phyloP scores from a whole-genome alignment of 2,888 invertebrate species.

The Drosophila anomelani region DNA sequence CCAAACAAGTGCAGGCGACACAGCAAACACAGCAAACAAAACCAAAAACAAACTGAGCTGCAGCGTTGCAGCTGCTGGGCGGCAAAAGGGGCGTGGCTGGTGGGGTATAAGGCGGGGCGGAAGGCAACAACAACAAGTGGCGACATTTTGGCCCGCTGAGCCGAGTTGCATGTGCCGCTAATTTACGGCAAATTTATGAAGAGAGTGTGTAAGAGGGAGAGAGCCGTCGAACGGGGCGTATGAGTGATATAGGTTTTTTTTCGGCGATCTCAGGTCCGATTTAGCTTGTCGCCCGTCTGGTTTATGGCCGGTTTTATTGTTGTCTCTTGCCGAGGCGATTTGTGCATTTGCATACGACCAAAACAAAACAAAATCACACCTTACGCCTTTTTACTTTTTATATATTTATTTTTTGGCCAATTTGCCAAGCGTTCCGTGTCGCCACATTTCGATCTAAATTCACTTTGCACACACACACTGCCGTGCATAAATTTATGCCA shows the following conservation, averaged over 20 bases:
- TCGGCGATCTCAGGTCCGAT: conserved; percentile 29
- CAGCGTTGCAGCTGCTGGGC: conserved; percentile 59
- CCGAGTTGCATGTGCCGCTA: conserved; percentile 73
- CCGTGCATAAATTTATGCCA: conserved; percentile 18
- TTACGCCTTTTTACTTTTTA: conserved; percentile 18
- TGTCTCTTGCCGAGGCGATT: conserved; percentile 61
- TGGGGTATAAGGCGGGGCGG: conserved; percentile 24
- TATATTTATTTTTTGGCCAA: conserved; percentile 47
- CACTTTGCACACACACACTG: conserved; percentile 3
- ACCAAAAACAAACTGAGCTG: conserved; percentile 9
- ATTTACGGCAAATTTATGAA: conserved; percentile 79
- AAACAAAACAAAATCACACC: conserved; percentile 45
- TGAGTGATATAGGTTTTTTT: conserved; percentile 68
- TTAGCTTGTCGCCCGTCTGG: conserved; percentile 48
- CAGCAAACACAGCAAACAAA: conserved; percentile 38
- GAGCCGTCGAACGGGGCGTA: conserved; percentile 58
- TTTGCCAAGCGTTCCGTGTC: conserved; percentile 73
- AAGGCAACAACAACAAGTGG: conserved; percentile 54
- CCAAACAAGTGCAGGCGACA: conserved; percentile 67
- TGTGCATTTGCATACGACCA: conserved; percentile 69
- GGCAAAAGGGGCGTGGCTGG: conserved; percentile 68
- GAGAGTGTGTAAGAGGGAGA: conserved; percentile 11
- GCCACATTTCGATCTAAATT: conserved; percentile 60
- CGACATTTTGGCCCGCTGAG: conserved; percentile 70
- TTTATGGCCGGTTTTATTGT: conserved; percentile 59